Evolutionary conservation across 30 jellyfish, hydroid and myxozoan species (phyloP), one percentile per base, ranked within the genome.

Genomic region (Sanderia malayensis): DNA sequence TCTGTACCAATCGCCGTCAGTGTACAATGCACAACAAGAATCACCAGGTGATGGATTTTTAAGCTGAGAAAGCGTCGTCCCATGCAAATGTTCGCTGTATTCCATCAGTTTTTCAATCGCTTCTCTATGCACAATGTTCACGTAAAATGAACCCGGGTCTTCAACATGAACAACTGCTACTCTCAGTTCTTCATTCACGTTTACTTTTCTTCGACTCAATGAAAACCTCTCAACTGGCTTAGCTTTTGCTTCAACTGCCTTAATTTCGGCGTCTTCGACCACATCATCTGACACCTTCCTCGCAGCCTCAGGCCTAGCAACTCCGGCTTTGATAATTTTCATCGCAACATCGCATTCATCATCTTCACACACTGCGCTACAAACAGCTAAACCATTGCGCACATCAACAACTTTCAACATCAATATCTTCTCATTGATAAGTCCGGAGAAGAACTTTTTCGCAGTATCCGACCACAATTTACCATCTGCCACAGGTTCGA

Each of bases 1-100:
- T 69, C 93, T 9, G 74, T 81, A 81, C 93, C 93, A 81, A 0
- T 22, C 71, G 0, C 73, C 93, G 31, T 81, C 93, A 13, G 82
- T 26, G 53, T 58, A 81, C 37, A 68, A 62, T 0, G 93, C 93
- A 47, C 74, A 58, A 29, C 85, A 81, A n/a, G 67, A 57, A 25
- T 70, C 93, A 9, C 0, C 41, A 4, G 22, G 53, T 34, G 4
- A 63, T 0, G 67, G 31, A 1, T 11, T 20, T 30, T 19, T 79
- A 0, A 30, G 44, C 31, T 27, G 92, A 81, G 9, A 68, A 1
- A 15, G 62, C 27, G 7, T 67, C 78, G 18, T 69, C 85, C 10
- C 71, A 32, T 57, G 69, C 7, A 78, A 41, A n/a, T 47, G 60
- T 1, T 20, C 83, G 6, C 84, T 66, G 7, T 59, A 44, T 29